A percentile compares a stretch with the other conserved stretches of the same genome.
phyloP scores from a whole-genome alignment of 2,113 vertebrate species.

The Ornithorhynchus anatinus region DNA sequence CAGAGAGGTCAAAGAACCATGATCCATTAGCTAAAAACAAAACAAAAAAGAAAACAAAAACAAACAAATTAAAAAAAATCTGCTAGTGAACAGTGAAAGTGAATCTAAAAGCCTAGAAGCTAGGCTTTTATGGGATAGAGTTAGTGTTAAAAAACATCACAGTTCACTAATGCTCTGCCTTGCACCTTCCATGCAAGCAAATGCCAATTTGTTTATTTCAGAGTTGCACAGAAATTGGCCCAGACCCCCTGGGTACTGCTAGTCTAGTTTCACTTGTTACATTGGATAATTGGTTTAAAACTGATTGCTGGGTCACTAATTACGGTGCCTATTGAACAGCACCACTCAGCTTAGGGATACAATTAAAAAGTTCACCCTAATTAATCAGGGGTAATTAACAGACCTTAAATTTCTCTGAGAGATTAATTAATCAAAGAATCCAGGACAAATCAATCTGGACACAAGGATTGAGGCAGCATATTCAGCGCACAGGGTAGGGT shows the following conservation, averaged over 20 bases:
- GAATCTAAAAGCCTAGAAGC: conserved; percentile 18
- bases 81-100: not conserved
- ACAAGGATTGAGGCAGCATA: conserved; percentile 12
- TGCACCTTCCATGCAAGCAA: conserved; percentile 3
- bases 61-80: not conserved
- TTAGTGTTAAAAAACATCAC: conserved; percentile 25
- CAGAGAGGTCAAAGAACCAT: too few relatives aligned
- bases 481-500: not conserved
- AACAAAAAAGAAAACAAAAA: too few relatives aligned
- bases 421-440: conserved; percentile 74
- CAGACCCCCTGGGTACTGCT: conserved; percentile 10
- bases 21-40: too few relatives aligned
- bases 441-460: conserved; percentile 60
- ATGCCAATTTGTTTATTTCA: conserved; percentile 28
- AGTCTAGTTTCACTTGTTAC: conserved; percentile 39
- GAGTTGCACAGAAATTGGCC: conserved; percentile 41
- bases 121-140: not conserved
- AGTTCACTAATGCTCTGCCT: conserved; percentile 3
- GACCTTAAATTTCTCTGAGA: conserved; percentile 69
- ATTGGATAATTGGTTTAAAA: conserved; percentile 71
- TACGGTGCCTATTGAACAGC: conserved; percentile 67
- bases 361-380: conserved; percentile 81
- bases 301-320: conserved; percentile 76
- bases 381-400: conserved; percentile 82
- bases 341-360: conserved; percentile 71